These are phyloP conservation scores for Atta texana DNA, from an alignment of 1,140 invertebrate species.

Conservation along the genomic window DNA sequence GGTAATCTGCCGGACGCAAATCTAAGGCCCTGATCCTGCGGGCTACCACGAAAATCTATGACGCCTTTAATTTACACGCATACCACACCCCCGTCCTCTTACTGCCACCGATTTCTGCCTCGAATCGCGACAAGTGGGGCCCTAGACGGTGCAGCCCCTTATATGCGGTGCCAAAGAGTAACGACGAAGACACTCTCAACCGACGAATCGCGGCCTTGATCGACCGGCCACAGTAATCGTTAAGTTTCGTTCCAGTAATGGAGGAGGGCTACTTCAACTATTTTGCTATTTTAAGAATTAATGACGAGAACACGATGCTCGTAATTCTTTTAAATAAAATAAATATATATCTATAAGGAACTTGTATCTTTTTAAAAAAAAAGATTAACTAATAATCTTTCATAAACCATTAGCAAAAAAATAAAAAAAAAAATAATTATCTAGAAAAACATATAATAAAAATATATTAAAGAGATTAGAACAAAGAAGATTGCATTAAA, in stretches of 20 bases:
- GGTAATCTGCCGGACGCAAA: slow-evolving; percentile 86
- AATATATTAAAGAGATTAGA: not conserved
- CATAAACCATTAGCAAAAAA: not conserved
- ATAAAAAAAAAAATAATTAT: not conserved
- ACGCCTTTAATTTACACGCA: slow-evolving; percentile 85
- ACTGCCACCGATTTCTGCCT: slow-evolving; percentile 33
- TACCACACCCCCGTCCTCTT: slow-evolving; percentile 60
- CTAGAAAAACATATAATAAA: not conserved
- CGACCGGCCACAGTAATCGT: not conserved
- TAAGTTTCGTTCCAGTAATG: not conserved
- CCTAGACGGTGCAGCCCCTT: not conserved
- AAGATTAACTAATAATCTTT: not conserved
- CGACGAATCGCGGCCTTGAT: slow-evolving; percentile 21
- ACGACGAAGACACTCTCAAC: slow-evolving; percentile 29
- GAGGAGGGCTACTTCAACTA: not conserved
- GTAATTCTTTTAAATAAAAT: not conserved
- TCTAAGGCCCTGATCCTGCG: slow-evolving; percentile 86
- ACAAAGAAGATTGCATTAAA: not conserved
- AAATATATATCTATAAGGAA: not conserved
- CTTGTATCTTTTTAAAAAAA: not conserved
- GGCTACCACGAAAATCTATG: slow-evolving; percentile 86
- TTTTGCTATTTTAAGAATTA: not conserved
- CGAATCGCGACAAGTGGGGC: slow-evolving; percentile 42
- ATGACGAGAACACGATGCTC: not conserved
- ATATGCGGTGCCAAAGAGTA: slow-evolving; percentile 30